A percentile compares a stretch with the other conserved stretches of the same genome.
phyloP scores from a whole-genome alignment of 2,797 vertebrate species.

The Balearica regulorum region DNA sequence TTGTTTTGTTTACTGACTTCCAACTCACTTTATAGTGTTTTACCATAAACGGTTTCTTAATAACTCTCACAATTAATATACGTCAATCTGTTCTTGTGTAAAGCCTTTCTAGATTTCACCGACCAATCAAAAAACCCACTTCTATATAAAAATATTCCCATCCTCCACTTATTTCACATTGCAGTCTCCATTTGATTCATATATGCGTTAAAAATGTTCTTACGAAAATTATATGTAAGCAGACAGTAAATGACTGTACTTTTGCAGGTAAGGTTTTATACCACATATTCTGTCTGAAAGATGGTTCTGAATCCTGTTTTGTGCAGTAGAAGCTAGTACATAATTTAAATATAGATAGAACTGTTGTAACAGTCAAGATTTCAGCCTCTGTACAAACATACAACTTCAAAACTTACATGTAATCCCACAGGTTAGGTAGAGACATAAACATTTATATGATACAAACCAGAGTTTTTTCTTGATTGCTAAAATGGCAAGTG shows the following conservation, averaged over 20 bases:
- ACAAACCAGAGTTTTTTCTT: not conserved
- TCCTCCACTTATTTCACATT: not conserved
- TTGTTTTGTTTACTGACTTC: not conserved
- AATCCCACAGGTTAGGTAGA: not conserved
- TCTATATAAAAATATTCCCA: not conserved
- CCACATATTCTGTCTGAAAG: accelerated
- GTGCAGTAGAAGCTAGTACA: not conserved
- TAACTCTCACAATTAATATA: not conserved
- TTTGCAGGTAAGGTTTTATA: not conserved
- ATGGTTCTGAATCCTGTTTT: not conserved
- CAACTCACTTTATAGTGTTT: not conserved
- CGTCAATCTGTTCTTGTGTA: not conserved
- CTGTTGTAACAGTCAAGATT: not conserved
- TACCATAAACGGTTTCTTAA: not conserved
- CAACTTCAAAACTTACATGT: not conserved
- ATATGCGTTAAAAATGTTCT: not conserved
- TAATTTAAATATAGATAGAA: not conserved
- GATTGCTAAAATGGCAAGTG: not conserved
- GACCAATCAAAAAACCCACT: not conserved
- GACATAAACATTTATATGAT: not conserved
- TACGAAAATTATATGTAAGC: not conserved
- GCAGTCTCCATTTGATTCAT: not conserved
- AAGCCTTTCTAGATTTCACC: not conserved
- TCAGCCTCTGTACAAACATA: not conserved
- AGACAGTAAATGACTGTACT: not conserved